Percentiles rank a stretch among this genome's conserved stretches.
phyloP scores from a whole-genome alignment of 2,113 vertebrate genomes.

The Microcebus murinus region DNA sequence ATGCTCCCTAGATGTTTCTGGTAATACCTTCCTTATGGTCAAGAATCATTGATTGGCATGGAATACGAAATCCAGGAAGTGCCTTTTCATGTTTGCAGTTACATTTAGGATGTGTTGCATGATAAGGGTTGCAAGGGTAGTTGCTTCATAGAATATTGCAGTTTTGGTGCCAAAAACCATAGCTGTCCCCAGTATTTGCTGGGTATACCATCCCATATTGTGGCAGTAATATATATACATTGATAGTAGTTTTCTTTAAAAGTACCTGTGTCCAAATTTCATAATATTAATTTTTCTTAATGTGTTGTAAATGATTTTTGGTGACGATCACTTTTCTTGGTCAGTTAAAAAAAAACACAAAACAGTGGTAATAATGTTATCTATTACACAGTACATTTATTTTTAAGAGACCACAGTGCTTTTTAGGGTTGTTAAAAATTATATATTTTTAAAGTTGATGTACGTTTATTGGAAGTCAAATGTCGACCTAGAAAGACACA shows the following conservation, averaged over 20 bases:
- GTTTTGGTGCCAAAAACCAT: neutral
- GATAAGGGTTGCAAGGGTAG: neutral
- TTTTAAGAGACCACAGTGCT: neutral
- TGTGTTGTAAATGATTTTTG: neutral
- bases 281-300: neutral
- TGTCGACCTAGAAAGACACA: too few relatives aligned
- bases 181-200: neutral
- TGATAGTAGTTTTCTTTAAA: conserved; percentile 17
- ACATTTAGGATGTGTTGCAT: neutral
- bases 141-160: neutral
- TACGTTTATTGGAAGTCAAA: too few relatives aligned
- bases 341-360: neutral
- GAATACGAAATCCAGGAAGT: neutral
- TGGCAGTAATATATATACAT: neutral
- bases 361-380: neutral
- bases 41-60: neutral
- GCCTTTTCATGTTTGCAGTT: neutral
- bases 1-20: neutral
- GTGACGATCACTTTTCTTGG: conserved; percentile 41
- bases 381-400: neutral
- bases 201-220: neutral
- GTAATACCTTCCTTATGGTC: neutral
- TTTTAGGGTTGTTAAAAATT: neutral
- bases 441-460: neutral
- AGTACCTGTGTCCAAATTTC: neutral